Conservation (phyloP, 2,113 vertebrate genomes). For the Spizaetus ornatus region DNA sequence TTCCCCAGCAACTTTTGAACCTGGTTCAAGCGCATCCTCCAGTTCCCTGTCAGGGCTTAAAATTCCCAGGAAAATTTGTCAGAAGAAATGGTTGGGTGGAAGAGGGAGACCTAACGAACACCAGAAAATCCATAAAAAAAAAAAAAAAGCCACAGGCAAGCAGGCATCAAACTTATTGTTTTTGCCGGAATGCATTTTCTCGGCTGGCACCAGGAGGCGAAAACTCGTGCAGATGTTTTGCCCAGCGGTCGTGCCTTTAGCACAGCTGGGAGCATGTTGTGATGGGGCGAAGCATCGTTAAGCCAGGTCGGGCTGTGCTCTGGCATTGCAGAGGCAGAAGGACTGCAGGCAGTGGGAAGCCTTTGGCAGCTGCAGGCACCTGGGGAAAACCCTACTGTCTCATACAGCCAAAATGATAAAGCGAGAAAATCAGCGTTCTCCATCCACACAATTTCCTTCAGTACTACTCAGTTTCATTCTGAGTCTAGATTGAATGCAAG, state of each 20-base stretch:
- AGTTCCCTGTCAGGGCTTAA: background rate
- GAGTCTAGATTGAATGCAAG: background rate
- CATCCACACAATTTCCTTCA: accelerated
- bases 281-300: background rate
- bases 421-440: accelerated
- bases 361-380: background rate
- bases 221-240: background rate
- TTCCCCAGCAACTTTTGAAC: background rate
- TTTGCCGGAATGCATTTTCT: background rate
- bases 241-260: accelerated
- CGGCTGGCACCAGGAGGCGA: background rate
- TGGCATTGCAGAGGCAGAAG: too few species aligned
- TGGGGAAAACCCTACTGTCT: background rate
- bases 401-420: background rate
- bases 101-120: accelerated
- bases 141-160: too few species aligned
- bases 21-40: background rate
- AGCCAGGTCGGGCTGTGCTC: background rate
- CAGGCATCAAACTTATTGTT: background rate
- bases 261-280: background rate
- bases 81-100: background rate
- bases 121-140: background rate
- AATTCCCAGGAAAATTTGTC: background rate
- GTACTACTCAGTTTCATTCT: background rate
- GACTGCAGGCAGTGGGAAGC: background rate